Percentiles rank a stretch among this genome's conserved stretches.
phyloP scores from a whole-genome alignment of 2,888 invertebrate genomes.

The Trichogramma dendrolimi region DNA sequence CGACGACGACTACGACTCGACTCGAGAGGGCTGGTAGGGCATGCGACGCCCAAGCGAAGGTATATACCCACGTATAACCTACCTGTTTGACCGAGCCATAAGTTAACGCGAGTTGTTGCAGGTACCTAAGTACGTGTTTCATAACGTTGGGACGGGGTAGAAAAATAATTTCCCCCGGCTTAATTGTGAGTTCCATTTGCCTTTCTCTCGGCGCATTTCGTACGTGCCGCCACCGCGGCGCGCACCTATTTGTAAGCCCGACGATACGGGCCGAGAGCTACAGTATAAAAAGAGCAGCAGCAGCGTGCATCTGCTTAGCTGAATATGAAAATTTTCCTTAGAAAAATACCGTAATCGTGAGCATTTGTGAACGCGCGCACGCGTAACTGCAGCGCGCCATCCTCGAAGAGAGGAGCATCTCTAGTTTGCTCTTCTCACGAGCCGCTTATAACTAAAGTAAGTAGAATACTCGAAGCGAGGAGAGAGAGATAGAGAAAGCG shows the following conservation, averaged over 20 bases:
- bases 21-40: conserved; percentile 13
- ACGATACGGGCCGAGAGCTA: neutral
- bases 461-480: too few relatives aligned
- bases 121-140: too few relatives aligned
- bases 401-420: too few relatives aligned
- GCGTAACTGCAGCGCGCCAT: too few relatives aligned
- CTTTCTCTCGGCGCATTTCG: conserved; percentile 9
- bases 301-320: conserved; percentile 26
- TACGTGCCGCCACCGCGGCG: conserved; percentile 6
- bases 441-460: too few relatives aligned
- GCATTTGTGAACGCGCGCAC: conserved; percentile 1
- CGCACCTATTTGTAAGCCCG: conserved; percentile 22
- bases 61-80: too few relatives aligned
- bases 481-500: too few relatives aligned
- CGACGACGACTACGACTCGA: conserved; percentile 13
- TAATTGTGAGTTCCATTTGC: conserved; percentile 40
- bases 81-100: too few relatives aligned
- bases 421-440: too few relatives aligned
- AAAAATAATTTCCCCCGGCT: conserved; percentile 43
- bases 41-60: conserved; percentile 2
- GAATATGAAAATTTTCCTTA: conserved; percentile 29
- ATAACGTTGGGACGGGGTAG: conserved; percentile 4
- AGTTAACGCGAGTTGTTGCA: too few relatives aligned
- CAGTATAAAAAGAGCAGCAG: neutral
- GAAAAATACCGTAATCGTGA: conserved; percentile 25